Conservation (phyloP, 1,140 invertebrate genomes). For the Bombus breviceps region DNA sequence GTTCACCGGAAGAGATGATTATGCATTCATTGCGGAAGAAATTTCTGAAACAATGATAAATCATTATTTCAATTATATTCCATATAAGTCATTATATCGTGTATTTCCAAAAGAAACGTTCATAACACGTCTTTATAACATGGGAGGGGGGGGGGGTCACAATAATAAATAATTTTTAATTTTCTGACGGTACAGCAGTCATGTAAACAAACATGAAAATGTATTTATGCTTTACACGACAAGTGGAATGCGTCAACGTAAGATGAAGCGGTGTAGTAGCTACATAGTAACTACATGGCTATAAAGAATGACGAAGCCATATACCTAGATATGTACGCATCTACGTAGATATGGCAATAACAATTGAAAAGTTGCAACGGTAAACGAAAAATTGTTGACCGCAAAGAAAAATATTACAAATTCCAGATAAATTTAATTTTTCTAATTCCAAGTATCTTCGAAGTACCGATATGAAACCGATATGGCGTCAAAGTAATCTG, state of each 20-base stretch:
- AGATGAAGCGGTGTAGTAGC: no score
- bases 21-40: background rate
- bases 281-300: no score
- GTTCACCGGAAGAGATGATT: background rate
- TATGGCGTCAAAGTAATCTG: no score
- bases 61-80: background rate
- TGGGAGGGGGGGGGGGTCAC: accelerated
- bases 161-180: background rate
- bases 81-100: background rate
- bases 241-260: no score
- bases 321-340: no score
- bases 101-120: background rate
- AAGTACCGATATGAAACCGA: no score
- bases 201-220: background rate
- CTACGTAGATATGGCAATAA: no score
- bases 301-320: no score
- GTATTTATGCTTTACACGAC: background rate
- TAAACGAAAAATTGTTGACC: no score
- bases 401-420: background rate
- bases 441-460: background rate
- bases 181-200: background rate
- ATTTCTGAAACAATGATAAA: background rate
- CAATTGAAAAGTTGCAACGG: no score
- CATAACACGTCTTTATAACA: background rate
- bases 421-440: background rate